phyloP scores from a whole-genome alignment of 2,113 vertebrate genomes.

The Etheostoma spectabile region DNA sequence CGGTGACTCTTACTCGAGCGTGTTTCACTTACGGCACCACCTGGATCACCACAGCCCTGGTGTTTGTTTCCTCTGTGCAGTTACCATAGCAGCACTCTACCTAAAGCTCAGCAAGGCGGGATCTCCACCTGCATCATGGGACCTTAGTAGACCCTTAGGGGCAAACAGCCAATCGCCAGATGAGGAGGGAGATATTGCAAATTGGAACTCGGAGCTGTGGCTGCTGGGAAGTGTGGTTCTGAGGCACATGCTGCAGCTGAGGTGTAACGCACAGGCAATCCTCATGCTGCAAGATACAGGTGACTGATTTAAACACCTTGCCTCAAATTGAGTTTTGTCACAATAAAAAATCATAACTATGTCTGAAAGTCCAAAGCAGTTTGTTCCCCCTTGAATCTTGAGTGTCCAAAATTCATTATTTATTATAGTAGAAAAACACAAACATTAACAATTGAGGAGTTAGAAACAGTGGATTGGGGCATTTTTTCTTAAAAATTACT shows the following conservation, averaged over 20 bases:
- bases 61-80: constrained; percentile 86
- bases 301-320: constrained; percentile 23
- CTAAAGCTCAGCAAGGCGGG: constrained; percentile 75
- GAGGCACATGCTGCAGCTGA: constrained; percentile 92
- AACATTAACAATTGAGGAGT: background rate
- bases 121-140: constrained; percentile 54
- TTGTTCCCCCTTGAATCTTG: background rate
- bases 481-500: background rate
- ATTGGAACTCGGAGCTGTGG: constrained; percentile 69
- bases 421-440: background rate
- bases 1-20: constrained; percentile 83
- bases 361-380: background rate
- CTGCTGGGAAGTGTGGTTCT: constrained; percentile 88
- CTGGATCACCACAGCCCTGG: constrained; percentile 81
- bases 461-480: background rate
- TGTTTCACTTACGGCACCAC: constrained; percentile 90
- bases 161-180: constrained; percentile 29
- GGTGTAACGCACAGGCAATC: constrained; percentile 93
- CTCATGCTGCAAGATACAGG: constrained; percentile 81
- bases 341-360: background rate
- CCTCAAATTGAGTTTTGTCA: background rate
- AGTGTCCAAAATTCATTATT: background rate
- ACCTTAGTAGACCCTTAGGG: background rate
- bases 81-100: constrained; percentile 87
- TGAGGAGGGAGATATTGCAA: background rate